Percentiles rank a stretch among this genome's conserved stretches.
These are phyloP conservation scores for Scaptodrosophila lebanonensis DNA, from an alignment of 1,140 invertebrate genomes.

Conservation along the genomic window DNA sequence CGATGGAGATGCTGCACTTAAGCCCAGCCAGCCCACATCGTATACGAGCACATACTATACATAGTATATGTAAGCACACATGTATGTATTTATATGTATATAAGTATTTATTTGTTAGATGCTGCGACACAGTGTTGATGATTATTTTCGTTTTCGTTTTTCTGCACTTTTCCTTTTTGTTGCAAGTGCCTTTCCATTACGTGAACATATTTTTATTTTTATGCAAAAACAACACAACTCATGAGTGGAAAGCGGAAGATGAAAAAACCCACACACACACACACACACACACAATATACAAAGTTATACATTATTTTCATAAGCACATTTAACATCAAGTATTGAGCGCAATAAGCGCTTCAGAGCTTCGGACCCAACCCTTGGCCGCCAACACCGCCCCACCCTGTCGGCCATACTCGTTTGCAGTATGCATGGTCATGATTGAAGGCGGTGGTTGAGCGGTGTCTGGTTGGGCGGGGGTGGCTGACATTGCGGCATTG, in stretches of 20 bases:
- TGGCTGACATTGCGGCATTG: slow-evolving; percentile 32
- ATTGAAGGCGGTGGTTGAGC: no score
- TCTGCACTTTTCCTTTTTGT: no score
- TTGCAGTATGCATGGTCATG: no score
- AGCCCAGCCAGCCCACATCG: no score
- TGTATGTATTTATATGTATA: no score
- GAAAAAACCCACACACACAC: neutral
- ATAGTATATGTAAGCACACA: slow-evolving; percentile 37
- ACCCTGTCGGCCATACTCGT: no score
- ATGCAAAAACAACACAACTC: neutral
- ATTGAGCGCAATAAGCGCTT: slow-evolving; percentile 19
- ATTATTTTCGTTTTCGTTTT: slow-evolving; percentile 49
- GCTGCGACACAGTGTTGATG: no score
- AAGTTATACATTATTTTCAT: slow-evolving; percentile 6
- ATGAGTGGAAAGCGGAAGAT: neutral
- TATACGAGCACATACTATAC: neutral
- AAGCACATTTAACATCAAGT: slow-evolving; percentile 7
- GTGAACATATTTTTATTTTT: slow-evolving; percentile 8
- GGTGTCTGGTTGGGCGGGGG: neutral
- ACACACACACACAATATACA: neutral
- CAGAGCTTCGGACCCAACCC: no score
- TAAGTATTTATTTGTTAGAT: no score
- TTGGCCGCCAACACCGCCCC: no score
- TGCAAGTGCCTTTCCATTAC: slow-evolving; percentile 51
- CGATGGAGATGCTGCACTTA: slow-evolving; percentile 13